Conservation (phyloP, 2,888 invertebrate genomes). For the Salticus scenicus region DNA sequence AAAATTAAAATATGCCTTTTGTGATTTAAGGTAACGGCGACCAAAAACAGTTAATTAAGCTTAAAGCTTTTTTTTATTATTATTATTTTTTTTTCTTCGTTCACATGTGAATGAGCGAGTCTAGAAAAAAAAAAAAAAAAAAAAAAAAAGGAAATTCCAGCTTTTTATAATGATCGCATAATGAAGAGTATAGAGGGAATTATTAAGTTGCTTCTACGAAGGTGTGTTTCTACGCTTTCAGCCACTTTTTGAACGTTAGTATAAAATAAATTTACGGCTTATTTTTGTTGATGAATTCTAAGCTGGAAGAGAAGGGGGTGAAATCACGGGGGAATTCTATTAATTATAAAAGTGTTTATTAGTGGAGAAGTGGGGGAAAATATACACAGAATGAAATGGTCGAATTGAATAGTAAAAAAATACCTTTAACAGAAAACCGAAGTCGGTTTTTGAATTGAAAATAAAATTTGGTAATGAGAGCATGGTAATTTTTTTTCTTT, state of each 20-base stretch:
- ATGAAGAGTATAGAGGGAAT: slow-evolving; percentile 57
- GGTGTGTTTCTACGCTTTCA: slow-evolving; percentile 42
- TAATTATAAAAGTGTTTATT: slow-evolving; percentile 61
- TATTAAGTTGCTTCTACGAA: slow-evolving; percentile 47
- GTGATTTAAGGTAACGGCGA: slow-evolving; percentile 63
- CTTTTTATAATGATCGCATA: slow-evolving; percentile 61
- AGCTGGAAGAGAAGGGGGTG: slow-evolving; percentile 26
- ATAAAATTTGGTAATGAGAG: slow-evolving; percentile 20
- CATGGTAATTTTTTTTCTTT: neutral
- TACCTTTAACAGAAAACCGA: slow-evolving; percentile 1
- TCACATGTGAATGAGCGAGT: slow-evolving; percentile 28
- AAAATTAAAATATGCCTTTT: slow-evolving; percentile 69
- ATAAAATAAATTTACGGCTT: slow-evolving; percentile 63
- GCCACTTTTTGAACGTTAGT: slow-evolving; percentile 39
- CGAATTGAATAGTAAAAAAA: neutral
- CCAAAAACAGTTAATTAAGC: slow-evolving; percentile 68
- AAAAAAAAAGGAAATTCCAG: slow-evolving; percentile 13
- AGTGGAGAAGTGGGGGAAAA: slow-evolving; percentile 9
- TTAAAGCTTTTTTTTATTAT: slow-evolving; percentile 40
- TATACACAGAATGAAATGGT: neutral
- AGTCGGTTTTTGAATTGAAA: slow-evolving; percentile 21
- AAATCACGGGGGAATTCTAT: slow-evolving; percentile 48
- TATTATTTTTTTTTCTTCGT: slow-evolving; percentile 3
- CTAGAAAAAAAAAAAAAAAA: slow-evolving; percentile 17
- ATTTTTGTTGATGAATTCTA: slow-evolving; percentile 58